phyloP scores from a whole-genome alignment of 1,140 invertebrate species.

The Hylyphantes graminicola region DNA sequence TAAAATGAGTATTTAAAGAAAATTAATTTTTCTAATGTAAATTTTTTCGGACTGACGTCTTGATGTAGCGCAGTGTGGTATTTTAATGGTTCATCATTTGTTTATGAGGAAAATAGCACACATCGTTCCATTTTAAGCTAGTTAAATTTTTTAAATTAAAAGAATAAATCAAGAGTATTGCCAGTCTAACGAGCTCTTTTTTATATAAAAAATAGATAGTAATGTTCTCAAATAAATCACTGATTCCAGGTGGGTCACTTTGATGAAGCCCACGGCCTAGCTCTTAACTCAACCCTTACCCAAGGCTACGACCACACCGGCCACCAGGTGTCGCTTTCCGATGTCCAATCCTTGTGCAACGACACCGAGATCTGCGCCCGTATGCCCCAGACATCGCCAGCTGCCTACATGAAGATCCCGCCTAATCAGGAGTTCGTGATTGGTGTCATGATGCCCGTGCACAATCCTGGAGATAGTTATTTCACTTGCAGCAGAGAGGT shows the following conservation, averaged over 20 bases:
- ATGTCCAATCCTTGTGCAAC: conserved; percentile 63
- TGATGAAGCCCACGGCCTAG: conserved; percentile 60
- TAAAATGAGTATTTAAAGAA: too few species aligned
- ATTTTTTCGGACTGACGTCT: too few species aligned
- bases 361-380: conserved; percentile 26
- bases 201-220: too few species aligned
- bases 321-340: conserved; percentile 56
- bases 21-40: too few species aligned
- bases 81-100: too few species aligned
- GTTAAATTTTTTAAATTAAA: too few species aligned
- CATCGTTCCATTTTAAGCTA: too few species aligned
- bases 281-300: conserved; percentile 59
- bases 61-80: too few species aligned
- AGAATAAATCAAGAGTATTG: too few species aligned
- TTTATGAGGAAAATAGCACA: too few species aligned
- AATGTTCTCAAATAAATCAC: too few species aligned
- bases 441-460: conserved; percentile 64
- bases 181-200: too few species aligned
- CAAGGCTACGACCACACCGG: conserved; percentile 61
- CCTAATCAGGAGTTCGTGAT: conserved; percentile 63
- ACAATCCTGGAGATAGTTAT: conserved; percentile 63
- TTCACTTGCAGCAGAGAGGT: conserved; percentile 64
- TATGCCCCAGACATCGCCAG: background rate
- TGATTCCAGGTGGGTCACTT: conserved; percentile 54
- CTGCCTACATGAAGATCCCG: conserved; percentile 61